A percentile compares a stretch with the other conserved stretches of the same genome.
These are phyloP conservation scores for Nasalis larvatus DNA, from an alignment of 2,113 vertebrate species.

Conservation along the genomic window DNA sequence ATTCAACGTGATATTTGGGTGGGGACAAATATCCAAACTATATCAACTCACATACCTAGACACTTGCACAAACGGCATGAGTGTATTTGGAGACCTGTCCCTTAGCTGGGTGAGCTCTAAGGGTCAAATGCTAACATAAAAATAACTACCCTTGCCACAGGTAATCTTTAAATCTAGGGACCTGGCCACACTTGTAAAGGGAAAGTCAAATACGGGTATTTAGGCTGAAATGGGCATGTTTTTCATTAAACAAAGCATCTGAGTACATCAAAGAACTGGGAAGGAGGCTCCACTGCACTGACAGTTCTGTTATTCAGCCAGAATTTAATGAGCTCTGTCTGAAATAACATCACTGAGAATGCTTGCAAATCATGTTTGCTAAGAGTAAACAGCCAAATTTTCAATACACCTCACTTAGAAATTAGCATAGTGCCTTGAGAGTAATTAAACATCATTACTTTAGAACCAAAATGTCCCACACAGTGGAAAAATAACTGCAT, in stretches of 20 bases:
- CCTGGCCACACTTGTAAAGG: not conserved
- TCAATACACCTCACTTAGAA: not conserved
- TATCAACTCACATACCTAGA: not conserved
- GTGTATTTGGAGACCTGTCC: not conserved
- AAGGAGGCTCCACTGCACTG: not conserved
- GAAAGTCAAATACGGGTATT: not conserved
- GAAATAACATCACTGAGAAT: not conserved
- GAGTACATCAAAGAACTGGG: not conserved
- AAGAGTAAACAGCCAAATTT: not conserved
- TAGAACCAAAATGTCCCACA: not conserved
- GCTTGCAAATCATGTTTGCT: not conserved
- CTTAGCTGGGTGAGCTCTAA: no score
- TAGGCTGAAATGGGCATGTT: not conserved
- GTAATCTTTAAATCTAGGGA: not conserved
- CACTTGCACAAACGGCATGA: not conserved
- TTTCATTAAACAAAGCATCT: not conserved
- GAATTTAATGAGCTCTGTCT: not conserved
- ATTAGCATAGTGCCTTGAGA: not conserved
- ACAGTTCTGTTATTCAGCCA: not conserved
- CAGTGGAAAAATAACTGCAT: not conserved
- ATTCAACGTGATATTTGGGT: no score
- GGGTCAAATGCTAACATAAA: not conserved
- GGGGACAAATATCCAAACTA: no score
- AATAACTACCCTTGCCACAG: not conserved
- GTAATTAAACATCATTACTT: not conserved